Evolutionary conservation across 2,888 invertebrate species (phyloP).

Genomic region (Hypomecis punctinalis): DNA sequence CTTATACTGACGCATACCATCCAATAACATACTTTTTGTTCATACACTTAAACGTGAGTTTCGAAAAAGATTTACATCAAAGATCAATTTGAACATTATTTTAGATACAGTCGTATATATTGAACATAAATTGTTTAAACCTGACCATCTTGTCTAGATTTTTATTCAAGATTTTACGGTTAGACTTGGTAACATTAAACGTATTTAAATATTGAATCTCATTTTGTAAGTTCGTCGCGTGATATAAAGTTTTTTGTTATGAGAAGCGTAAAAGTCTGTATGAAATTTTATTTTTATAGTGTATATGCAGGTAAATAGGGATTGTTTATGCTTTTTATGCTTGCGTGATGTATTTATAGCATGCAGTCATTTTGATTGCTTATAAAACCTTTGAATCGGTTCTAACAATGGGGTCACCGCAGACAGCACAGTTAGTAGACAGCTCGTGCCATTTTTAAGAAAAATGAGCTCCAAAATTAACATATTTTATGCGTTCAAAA

Average conservation of each 20-base stretch:
- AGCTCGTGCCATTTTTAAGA: too few species aligned
- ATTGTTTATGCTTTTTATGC: background rate
- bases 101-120: constrained; percentile 12
- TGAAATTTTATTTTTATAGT: background rate
- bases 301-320: background rate
- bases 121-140: background rate
- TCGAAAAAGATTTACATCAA: constrained; percentile 11
- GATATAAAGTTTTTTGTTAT: constrained; percentile 18
- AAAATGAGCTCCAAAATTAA: too few species aligned
- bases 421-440: too few species aligned
- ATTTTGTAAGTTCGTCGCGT: constrained; percentile 18
- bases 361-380: constrained; percentile 2
- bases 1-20: constrained; percentile 31
- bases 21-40: constrained; percentile 21
- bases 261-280: constrained; percentile 7
- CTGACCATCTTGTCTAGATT: constrained; percentile 10
- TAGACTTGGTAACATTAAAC: constrained; percentile 3
- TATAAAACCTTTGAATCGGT: background rate
- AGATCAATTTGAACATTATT: constrained; percentile 3
- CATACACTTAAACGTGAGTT: constrained; percentile 10
- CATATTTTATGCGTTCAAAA: too few species aligned
- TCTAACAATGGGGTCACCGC: too few species aligned
- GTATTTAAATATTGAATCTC: constrained; percentile 8
- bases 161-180: constrained; percentile 3
- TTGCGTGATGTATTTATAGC: background rate